Conservation (phyloP, 2,888 invertebrate genomes). For the Spilarctia lutea region DNA sequence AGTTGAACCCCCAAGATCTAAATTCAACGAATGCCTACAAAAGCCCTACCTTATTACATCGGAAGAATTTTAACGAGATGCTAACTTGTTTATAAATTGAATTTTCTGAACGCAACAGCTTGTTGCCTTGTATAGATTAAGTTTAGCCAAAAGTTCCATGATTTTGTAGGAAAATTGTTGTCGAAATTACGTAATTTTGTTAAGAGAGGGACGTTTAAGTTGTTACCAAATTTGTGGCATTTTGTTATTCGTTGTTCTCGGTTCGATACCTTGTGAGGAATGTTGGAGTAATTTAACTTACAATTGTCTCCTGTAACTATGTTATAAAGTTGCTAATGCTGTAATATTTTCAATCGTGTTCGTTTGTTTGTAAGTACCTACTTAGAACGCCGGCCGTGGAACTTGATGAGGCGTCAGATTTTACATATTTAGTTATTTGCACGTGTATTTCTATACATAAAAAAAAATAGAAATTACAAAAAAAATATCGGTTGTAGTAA, state of each 20-base stretch:
- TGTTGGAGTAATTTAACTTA: conserved; percentile 11
- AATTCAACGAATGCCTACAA: conserved; percentile 69
- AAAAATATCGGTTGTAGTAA: too few relatives aligned
- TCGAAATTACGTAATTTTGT: conserved; percentile 65
- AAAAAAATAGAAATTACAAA: too few relatives aligned
- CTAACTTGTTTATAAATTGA: conserved; percentile 85
- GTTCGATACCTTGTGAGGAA: conserved; percentile 44
- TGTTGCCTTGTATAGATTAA: conserved; percentile 79
- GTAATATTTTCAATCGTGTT: neutral
- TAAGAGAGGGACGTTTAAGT: conserved; percentile 56
- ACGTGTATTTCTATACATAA: too few relatives aligned
- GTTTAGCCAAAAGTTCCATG: conserved; percentile 79
- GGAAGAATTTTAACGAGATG: conserved; percentile 84
- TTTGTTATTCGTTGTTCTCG: conserved; percentile 44
- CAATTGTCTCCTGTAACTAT: conserved; percentile 10
- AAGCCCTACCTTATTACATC: conserved; percentile 78
- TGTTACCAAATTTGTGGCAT: conserved; percentile 55
- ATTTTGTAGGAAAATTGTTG: conserved; percentile 73
- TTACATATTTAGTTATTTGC: neutral
- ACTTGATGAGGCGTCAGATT: neutral
- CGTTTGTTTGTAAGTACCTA: neutral
- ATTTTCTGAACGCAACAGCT: conserved; percentile 80
- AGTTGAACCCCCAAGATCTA: conserved; percentile 47
- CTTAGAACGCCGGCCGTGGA: neutral
- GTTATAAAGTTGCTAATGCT: neutral